Base-by-base conservation (phyloP, 2,888 invertebrate species). In the Ceriagrion tenellum region DNA sequence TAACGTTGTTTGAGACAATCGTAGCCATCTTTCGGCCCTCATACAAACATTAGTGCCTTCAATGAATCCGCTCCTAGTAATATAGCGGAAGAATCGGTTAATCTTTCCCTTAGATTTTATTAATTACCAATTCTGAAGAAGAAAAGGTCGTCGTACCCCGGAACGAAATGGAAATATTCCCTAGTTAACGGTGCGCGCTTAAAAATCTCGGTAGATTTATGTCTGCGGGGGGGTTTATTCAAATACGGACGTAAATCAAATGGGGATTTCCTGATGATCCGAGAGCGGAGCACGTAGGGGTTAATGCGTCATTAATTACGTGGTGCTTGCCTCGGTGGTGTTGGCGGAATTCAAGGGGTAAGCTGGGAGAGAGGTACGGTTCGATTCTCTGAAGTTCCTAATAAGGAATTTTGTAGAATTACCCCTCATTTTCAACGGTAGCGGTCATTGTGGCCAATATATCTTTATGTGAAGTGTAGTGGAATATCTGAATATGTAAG, bases 171-270 rank as follows among this genome's bases (percentile, higher is more conserved):
- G 47, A n/a, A 69, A 93, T 69, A 69, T 93, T 93, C 69, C 93
- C 47, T 13, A 35, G 74, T 69, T 93, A 69, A 47, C 30, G n/a
- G 93, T 16, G 63, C 40, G 35, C 69, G 35, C 40, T 23, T 40
- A 69, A 93, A 93, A 93, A 69, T 74, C 93, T 47, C 23, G 40
- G 47, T 69, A 69, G 69, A 47, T 93, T 93, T 91, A 91, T 63
- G 93, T 13, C 81, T 47, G 69, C 47, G 26, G n/a, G 26, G n/a
- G 47, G 93, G 93, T 93, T 93, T 93, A 93, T 93, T 93, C 93
- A 93, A 93, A 93, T 93, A 69, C n/a, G 69, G 69, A 74, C 93
- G 69, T 93, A 93, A 93, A 93, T 93, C 93, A 93, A 93, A 93
- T 81, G 16, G n/a, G 93, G 93, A 93, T 93, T 74, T 93, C 18